Evolutionary conservation across 2,113 vertebrate genomes (phyloP), one percentile per base, ranked within the genome.

Genomic region (Istiophorus platypterus): DNA sequence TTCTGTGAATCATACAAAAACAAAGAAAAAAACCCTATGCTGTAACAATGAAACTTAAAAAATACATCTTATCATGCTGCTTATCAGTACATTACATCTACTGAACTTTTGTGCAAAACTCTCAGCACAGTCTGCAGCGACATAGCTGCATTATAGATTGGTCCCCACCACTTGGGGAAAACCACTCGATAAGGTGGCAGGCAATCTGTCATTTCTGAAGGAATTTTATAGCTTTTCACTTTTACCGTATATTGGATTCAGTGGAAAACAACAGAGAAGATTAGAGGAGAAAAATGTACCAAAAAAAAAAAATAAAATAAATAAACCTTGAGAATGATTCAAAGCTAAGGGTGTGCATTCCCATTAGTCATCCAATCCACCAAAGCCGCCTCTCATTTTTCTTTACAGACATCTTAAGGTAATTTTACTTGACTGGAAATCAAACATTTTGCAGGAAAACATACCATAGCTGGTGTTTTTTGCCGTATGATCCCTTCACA

Each of bases 161-260:
- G 20, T 29, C 10, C 10, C 22, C 26, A 56, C 9, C 22, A 31
- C 22, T 56, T 24, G 24, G 69, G 20, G 37, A 57, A 57, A 64
- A 26, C 12, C 5, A 12, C 49, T 34, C 18, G 11, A 34, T 26
- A 62, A 7, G 22, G 15, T 37, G 41, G 18, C 37, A 27, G 29
- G 24, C 15, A 27, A 24, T 10, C 31, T 39, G 29, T 45, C n/a
- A 17, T 56, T 72, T 52, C 34, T 34, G 5, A 63, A 13, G 47
- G 6, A 18, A 11, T 29, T 24, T 39, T 4, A 15, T 14, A 51
- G 42, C 5, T 54, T 31, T 31, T 26, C 4, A 52, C 14, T 17
- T 57, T 54, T 14, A 34, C 5, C 29, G n/a, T 51, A 39, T 52
- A 34, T 77, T 72, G 24, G 68, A 70, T 58, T 79, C 20, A 41